Conservation (phyloP, 1,140 invertebrate species). For the Littorina saxatilis region DNA sequence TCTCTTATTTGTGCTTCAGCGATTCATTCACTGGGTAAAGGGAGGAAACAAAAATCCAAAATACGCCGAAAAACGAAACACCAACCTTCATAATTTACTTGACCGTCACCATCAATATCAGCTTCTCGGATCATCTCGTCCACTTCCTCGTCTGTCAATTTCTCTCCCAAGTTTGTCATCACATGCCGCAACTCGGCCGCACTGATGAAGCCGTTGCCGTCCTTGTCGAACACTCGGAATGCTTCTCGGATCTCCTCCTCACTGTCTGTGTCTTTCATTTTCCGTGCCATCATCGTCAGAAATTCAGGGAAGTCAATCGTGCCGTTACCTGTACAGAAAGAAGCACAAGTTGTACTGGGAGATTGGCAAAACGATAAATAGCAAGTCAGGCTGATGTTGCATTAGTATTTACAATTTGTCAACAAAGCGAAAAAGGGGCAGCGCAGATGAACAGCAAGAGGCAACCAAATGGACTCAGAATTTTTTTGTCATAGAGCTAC, state of each 20-base stretch:
- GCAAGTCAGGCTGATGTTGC: too few relatives aligned
- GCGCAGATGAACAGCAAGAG: too few relatives aligned
- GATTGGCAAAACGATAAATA: too few relatives aligned
- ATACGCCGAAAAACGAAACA: too few relatives aligned
- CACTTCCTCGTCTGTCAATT: conserved; percentile 92
- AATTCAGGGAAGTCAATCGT: conserved; percentile 99
- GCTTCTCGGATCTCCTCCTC: conserved; percentile 97
- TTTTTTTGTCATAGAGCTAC: too few relatives aligned
- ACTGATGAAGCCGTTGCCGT: conserved; percentile 90
- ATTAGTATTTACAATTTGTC: too few relatives aligned
- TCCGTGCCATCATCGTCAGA: conserved; percentile 89
- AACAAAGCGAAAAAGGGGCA: too few relatives aligned
- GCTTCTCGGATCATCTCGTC: conserved; percentile 96
- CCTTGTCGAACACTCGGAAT: conserved; percentile 99
- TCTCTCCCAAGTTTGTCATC: conserved; percentile 95
- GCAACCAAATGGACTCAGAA: too few relatives aligned
- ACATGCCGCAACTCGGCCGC: conserved; percentile 78
- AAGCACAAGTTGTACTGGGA: neutral
- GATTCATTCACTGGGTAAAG: too few relatives aligned
- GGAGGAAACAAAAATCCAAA: too few relatives aligned
- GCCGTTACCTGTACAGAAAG: conserved; percentile 89
- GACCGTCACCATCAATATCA: conserved; percentile 88
- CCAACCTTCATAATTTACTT: conserved; percentile 71
- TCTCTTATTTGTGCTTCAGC: too few relatives aligned
- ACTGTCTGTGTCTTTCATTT: conserved; percentile 99